These are phyloP conservation scores for Lasioglossum albipes DNA, from an alignment of 1,140 invertebrate genomes.

Conservation along the genomic window DNA sequence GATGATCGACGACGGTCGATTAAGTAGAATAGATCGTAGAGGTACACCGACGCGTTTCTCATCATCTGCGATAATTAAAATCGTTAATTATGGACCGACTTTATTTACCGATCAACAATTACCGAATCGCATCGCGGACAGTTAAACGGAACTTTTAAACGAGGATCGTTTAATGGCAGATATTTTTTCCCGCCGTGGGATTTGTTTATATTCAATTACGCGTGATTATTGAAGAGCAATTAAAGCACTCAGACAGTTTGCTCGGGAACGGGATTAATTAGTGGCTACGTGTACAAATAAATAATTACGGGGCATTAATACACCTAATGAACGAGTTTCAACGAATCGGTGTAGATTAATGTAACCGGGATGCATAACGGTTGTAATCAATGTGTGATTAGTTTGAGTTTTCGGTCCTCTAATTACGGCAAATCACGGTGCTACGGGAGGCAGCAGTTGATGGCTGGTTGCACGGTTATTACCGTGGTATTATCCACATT, in stretches of 20 bases:
- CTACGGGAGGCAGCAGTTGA: neutral
- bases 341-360: constrained; percentile 24
- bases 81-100: neutral
- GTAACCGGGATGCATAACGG: constrained; percentile 15
- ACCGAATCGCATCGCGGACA: neutral
- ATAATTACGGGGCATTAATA: constrained; percentile 9
- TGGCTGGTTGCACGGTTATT: neutral
- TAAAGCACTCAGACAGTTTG: neutral
- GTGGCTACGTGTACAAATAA: neutral
- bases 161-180: neutral
- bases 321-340: constrained; percentile 20
- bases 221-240: neutral
- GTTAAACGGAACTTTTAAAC: neutral
- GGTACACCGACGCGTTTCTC: no score
- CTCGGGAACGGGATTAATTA: constrained; percentile 20
- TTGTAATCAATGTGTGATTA: constrained; percentile 1
- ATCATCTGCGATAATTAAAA: no score
- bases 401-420: constrained; percentile 14
- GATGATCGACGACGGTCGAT: no score
- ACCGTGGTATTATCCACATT: neutral
- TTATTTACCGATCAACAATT: neutral
- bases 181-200: neutral
- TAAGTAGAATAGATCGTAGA: no score
- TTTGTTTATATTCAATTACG: neutral
- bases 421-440: constrained; percentile 8